A percentile compares a stretch with the other conserved stretches of the same genome.
Conservation (phyloP, 2,888 invertebrate genomes). For the Agelastica alni region DNA sequence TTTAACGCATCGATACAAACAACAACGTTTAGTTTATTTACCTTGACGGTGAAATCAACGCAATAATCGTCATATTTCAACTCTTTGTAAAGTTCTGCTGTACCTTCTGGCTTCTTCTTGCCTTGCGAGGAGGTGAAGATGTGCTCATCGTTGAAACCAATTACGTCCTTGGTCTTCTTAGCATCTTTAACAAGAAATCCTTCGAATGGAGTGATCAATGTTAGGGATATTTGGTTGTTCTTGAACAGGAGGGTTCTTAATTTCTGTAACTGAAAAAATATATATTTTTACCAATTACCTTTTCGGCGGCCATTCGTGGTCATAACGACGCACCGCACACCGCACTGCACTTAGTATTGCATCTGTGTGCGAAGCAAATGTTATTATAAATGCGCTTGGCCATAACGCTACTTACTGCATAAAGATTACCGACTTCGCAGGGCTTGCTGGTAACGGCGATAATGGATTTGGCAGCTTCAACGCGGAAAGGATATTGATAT, state of each 20-base stretch:
- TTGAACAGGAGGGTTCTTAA: constrained; percentile 54
- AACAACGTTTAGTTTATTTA: constrained; percentile 52
- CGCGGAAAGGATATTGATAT: constrained; percentile 72
- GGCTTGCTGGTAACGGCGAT: constrained; percentile 68
- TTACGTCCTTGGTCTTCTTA: constrained; percentile 62
- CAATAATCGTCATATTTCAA: constrained; percentile 68
- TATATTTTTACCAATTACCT: too few relatives aligned
- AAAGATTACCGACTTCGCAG: constrained; percentile 62
- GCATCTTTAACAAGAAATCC: constrained; percentile 60
- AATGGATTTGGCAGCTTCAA: constrained; percentile 74
- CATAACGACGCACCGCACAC: too few relatives aligned
- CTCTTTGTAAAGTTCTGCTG: constrained; percentile 61
- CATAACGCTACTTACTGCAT: constrained; percentile 63
- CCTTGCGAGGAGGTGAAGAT: constrained; percentile 68
- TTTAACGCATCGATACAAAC: neutral
- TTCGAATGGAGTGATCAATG: constrained; percentile 65
- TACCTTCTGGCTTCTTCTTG: constrained; percentile 65
- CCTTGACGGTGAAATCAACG: constrained; percentile 66
- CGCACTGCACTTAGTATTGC: too few relatives aligned
- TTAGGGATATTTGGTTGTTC: constrained; percentile 64
- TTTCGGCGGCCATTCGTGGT: too few relatives aligned
- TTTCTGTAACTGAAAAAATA: constrained; percentile 45
- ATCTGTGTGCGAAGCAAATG: too few relatives aligned
- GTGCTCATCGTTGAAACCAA: constrained; percentile 65
- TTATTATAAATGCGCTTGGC: too few relatives aligned